Evolutionary conservation across 2,797 vertebrate species (phyloP).

Genomic region (Takifugu ocellatus): DNA sequence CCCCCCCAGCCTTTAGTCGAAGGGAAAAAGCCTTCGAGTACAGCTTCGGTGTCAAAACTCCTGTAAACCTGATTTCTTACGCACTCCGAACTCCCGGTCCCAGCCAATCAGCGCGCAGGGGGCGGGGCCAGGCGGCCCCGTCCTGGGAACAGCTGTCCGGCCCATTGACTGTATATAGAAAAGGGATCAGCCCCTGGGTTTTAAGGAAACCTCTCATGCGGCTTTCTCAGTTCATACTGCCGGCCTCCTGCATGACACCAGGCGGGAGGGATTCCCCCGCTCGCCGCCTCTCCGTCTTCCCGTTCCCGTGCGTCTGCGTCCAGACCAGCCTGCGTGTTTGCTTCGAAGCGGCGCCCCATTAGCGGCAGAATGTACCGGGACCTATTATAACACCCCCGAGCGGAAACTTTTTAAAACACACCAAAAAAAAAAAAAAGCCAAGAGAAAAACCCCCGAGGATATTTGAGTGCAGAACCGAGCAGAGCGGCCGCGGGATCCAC

Average conservation of each 20-base stretch:
- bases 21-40: too few relatives aligned
- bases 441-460: background rate
- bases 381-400: constrained; percentile 38
- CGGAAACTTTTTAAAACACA: constrained; percentile 34
- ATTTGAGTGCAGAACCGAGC: background rate
- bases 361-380: constrained; percentile 53
- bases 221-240: constrained; percentile 66
- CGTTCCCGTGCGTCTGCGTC: constrained; percentile 2
- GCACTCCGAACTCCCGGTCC: background rate
- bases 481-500: constrained; percentile 6
- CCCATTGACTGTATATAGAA: constrained; percentile 1
- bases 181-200: constrained; percentile 61
- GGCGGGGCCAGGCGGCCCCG: background rate
- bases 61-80: background rate
- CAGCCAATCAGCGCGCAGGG: background rate
- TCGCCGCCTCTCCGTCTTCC: constrained; percentile 48
- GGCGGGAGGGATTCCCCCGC: constrained; percentile 69
- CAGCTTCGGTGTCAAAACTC: background rate
- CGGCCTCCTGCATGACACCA: constrained; percentile 67
- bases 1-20: too few relatives aligned
- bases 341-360: constrained; percentile 29
- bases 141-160: background rate
- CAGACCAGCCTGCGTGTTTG: constrained; percentile 3
- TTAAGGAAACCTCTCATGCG: constrained; percentile 77
- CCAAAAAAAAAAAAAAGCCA: background rate